phyloP scores from a whole-genome alignment of 2,113 vertebrate genomes.

The Brachypteracias leptosomus region DNA sequence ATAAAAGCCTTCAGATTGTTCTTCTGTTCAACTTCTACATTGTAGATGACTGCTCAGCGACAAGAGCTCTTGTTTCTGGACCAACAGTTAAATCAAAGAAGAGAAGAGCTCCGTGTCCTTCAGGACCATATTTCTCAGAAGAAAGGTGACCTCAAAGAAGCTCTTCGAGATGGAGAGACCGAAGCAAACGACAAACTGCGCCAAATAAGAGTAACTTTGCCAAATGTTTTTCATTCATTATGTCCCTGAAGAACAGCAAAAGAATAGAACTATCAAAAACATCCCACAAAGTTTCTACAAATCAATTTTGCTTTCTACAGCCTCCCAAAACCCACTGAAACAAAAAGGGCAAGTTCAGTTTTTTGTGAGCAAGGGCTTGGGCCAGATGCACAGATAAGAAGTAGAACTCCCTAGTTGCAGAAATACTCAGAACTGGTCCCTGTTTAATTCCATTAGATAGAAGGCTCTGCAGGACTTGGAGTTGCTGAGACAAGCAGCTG shows the following conservation, averaged over 20 bases:
- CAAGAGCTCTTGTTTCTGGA: conserved; percentile 75
- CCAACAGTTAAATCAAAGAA: conserved; percentile 65
- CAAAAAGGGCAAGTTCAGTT: background rate
- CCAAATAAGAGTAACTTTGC: conserved; percentile 70
- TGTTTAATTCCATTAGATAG: background rate
- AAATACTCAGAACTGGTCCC: background rate
- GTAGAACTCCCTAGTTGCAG: background rate
- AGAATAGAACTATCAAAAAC: background rate
- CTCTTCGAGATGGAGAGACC: conserved; percentile 74
- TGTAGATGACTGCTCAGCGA: conserved; percentile 72
- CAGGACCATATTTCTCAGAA: conserved; percentile 74
- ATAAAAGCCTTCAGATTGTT: background rate
- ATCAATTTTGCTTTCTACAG: background rate
- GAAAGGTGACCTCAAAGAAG: conserved; percentile 72
- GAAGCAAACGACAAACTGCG: conserved; percentile 73
- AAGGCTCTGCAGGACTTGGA: background rate
- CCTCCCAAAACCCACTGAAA: background rate
- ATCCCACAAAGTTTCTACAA: background rate
- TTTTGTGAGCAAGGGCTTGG: background rate
- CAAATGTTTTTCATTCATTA: background rate
- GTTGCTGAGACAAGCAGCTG: background rate
- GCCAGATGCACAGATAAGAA: background rate
- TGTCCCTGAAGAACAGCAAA: background rate
- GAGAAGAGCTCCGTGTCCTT: conserved; percentile 74
- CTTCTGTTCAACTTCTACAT: background rate